Conservation (phyloP, 64 coral and sea anemone species). For the Stylophora pistillata region DNA sequence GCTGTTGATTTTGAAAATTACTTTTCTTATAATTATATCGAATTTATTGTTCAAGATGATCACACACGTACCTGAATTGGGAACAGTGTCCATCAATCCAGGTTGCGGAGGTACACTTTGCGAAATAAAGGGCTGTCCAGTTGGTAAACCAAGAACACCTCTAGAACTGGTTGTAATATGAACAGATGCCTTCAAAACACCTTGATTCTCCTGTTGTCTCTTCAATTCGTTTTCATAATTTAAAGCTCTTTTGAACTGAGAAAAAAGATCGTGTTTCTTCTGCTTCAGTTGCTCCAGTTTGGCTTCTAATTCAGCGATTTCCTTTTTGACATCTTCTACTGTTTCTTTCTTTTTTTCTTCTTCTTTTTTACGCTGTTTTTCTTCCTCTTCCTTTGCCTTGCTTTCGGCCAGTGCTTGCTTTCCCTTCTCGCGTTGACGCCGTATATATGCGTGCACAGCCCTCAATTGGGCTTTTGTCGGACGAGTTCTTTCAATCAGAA, state of each 20-base stretch:
- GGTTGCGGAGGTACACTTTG: not conserved
- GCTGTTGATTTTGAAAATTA: not conserved
- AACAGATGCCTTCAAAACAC: not conserved
- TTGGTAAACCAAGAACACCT: not conserved
- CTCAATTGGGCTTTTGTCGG: conserved; percentile 63
- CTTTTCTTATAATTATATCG: too few relatives aligned
- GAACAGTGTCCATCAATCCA: not conserved
- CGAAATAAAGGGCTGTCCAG: not conserved
- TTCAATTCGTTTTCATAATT: conserved; percentile 80
- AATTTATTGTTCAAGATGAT: not conserved
- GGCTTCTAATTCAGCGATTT: conserved; percentile 66
- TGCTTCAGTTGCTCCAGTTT: conserved; percentile 73
- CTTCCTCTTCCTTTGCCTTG: conserved; percentile 85
- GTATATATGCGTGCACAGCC: conserved; percentile 80
- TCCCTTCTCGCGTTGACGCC: conserved; percentile 75
- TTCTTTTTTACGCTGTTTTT: conserved; percentile 76
- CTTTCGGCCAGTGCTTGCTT: conserved; percentile 69
- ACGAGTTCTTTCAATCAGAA: conserved; percentile 72
- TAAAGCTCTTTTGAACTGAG: conserved; percentile 87
- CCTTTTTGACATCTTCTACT: conserved; percentile 81
- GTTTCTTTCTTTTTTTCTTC: conserved; percentile 90
- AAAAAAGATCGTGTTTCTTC: conserved; percentile 87
- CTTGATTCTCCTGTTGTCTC: conserved; percentile 41
- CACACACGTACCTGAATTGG: conserved; percentile 19
- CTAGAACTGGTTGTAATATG: conserved; percentile 22